Evolutionary conservation across 2,113 vertebrate species (phyloP), one percentile per base, ranked within the genome.

Genomic region (Sapayoa aenigma): DNA sequence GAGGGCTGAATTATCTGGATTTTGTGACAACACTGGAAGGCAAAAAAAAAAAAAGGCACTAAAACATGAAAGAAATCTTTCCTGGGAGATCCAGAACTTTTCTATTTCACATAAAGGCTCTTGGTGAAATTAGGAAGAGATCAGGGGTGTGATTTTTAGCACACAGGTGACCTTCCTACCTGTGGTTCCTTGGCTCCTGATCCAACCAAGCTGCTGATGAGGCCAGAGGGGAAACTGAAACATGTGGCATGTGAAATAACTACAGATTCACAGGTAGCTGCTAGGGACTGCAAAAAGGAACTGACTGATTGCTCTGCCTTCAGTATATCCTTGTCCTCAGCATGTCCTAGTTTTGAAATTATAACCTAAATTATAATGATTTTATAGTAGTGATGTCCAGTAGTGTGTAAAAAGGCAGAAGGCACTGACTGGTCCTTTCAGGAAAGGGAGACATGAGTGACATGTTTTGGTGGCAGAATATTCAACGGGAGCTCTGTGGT

Each of bases 11-110:
- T 84, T 95, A 96, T 17, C 84, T 93, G 17, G 94, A 97, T 56
- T 97, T 98, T 84, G 76, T 95, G 33, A 37, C 39, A 11, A 89
- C 96, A 67, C 84, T 95, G 18, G 76, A 98, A 98, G 94, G 97
- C 98, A 95, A 71, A 42, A 35, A 56, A 60, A 14, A 8, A 17
- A 59, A 59, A 30, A 28, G 42, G 8, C 11, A 16, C 2, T 44
- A 50, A 63, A 31, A 2, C 33, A 49, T 21, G 12, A 58, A 66
- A 37, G 3, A 35, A n/a, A 14, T 18, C 25, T 39, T 55, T 35
- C 10, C 8, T 37, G 47, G 37, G 84, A 79, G 11, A 59, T 44
- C 2, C 3, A 25, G 12, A 44, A 27, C 5, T 41, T 66, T 42
- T 27, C 27, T 11, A 2, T 81, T 80, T 62, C 8, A 4, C 41